Base-by-base conservation (phyloP, 2,113 vertebrate genomes). In the Callaeas wilsoni region DNA sequence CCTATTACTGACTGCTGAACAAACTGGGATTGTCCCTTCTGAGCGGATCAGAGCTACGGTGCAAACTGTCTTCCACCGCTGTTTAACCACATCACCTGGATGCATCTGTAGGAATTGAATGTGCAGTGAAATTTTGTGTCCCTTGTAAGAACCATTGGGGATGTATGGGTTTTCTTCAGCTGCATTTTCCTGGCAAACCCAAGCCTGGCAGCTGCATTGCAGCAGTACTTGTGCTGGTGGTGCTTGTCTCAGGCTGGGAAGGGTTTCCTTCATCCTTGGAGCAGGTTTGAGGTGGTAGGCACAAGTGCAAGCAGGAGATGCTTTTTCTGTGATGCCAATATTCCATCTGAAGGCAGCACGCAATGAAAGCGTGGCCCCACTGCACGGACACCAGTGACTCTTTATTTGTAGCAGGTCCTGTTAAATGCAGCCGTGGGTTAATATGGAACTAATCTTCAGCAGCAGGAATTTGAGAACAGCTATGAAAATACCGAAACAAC, bases 1-100 rank as follows among this genome's bases (percentile, higher is more conserved):
- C 88, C 92, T 97, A 84, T 96, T 98, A 98, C 96, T 91, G 94
- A 60, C 68, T 96, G 93, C 91, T 13, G 30, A 97, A 97, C 97
- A 97, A 97, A 96, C 74, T 8, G 23, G 91, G 80, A 78, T 90
- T 33, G 35, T 95, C 83, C 15, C 5, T 95, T 96, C 94, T 8
- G 46, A 6, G 7, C 37, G 60, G 46, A 69, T 57, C 57, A 57
- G 73, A 86, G 56, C 63, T 71, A 3, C 0, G 1, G n/a, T 30
- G 35, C 71, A 87, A 87, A 64, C 33, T 10, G 1, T 27, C 35
- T 67, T 44, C 69, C 29, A 30, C 33, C 18, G 5, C 27, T 27
- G 5, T 55, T 84, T 41, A n/a, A 50, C 44, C 37, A 11, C 5
- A 1, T 64, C 76, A 71, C 11, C 37, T 68, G 44, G 26, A 15